Conservation (phyloP, 2,888 invertebrate species). For the Sipha maydis region DNA sequence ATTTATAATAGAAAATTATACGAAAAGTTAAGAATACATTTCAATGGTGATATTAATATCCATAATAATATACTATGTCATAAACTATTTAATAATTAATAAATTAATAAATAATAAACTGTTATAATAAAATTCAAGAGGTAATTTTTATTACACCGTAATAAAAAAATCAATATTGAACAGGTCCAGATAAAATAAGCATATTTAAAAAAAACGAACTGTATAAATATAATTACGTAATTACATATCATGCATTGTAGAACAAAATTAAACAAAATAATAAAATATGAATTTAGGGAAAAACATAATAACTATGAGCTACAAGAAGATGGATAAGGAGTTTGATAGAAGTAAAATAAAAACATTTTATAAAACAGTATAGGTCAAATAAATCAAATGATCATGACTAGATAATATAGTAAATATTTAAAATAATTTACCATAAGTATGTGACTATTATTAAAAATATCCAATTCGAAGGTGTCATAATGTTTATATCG, state of each 20-base stretch:
- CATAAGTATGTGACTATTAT: too few relatives aligned
- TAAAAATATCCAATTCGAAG: too few relatives aligned
- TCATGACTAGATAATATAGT: too few relatives aligned
- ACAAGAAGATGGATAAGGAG: neutral
- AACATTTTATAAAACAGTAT: neutral
- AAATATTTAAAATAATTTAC: too few relatives aligned
- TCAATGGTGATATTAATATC: neutral
- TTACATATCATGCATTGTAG: neutral
- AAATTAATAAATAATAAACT: too few relatives aligned
- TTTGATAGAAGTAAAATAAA: neutral
- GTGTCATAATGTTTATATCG: too few relatives aligned
- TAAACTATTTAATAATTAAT: too few relatives aligned
- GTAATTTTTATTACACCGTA: neutral
- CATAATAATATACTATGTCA: too few relatives aligned
- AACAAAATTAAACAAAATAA: neutral
- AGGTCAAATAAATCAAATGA: too few relatives aligned
- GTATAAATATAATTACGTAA: conserved; percentile 18
- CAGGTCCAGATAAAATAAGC: conserved; percentile 9
- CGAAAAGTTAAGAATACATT: neutral
- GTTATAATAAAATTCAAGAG: neutral
- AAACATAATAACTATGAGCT: neutral
- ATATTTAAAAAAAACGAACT: neutral
- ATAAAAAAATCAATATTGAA: conserved; percentile 7
- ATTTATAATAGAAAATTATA: conserved; percentile 36
- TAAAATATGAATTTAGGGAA: neutral